Evolutionary conservation across 1,140 invertebrate genomes (phyloP).

Genomic region (Latrodectus geometricus): DNA sequence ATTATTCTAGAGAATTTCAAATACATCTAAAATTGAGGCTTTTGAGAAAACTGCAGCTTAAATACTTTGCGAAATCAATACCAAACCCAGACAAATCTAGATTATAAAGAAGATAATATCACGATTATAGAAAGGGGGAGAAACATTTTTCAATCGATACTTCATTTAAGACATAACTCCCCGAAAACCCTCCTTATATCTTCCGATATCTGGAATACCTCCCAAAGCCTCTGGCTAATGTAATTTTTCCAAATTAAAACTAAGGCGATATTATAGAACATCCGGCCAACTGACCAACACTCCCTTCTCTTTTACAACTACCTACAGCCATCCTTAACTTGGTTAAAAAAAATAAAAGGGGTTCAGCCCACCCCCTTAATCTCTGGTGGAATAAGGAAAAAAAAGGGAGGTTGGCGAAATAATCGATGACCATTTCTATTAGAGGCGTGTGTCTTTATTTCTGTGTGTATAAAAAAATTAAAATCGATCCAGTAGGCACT

Average conservation of each 20-base stretch:
- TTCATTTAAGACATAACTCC: too few relatives aligned
- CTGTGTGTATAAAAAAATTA: conserved; percentile 52
- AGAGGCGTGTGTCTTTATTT: conserved; percentile 52
- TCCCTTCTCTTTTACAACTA: conserved; percentile 17
- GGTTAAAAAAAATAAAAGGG: conserved; percentile 3
- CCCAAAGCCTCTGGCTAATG: neutral
- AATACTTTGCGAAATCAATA: too few relatives aligned
- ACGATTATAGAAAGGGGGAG: too few relatives aligned
- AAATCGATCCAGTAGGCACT: conserved; percentile 46
- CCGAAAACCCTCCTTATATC: too few relatives aligned
- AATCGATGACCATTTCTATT: conserved; percentile 57
- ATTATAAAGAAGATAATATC: too few relatives aligned
- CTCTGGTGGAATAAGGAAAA: neutral
- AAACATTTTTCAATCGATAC: too few relatives aligned
- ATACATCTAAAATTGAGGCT: too few relatives aligned
- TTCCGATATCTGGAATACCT: too few relatives aligned
- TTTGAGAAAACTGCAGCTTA: too few relatives aligned
- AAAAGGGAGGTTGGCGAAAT: neutral
- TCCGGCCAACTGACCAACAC: conserved; percentile 9
- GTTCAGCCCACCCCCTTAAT: conserved; percentile 20
- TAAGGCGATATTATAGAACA: neutral
- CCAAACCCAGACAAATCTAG: too few relatives aligned
- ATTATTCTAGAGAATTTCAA: too few relatives aligned
- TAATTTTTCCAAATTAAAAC: neutral
- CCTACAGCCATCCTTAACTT: conserved; percentile 25